Base-by-base conservation (phyloP, 1,140 invertebrate species). In the Listronotus bonariensis region DNA sequence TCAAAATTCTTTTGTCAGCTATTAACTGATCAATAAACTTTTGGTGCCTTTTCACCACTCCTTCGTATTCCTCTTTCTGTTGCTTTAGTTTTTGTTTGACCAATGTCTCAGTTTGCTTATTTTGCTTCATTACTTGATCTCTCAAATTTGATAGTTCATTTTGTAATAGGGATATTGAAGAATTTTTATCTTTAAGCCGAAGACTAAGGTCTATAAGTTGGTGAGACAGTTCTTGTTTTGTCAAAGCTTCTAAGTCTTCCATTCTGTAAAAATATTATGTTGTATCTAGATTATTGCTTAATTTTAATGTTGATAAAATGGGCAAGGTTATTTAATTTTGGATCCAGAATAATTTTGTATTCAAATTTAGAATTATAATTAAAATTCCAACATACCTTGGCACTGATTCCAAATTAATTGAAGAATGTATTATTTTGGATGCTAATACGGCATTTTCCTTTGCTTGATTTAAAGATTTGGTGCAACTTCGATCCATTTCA, bases 11-110 rank as follows among this genome's bases (percentile, higher is more conserved):
- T 70, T 90, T 90, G 66, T 90, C 89, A 9, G 81, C 79, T 2
- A 89, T 82, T 38, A 89, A 69, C 76, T 88, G 86, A 67, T 89
- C 87, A 10, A 90, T 88, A 61, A 89, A 89, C 56, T 85, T 86
- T 59, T 89, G 87, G 73, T 89, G 87, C 1, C 88, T 74, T 45
- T 84, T 83, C 7, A 89, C 80, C 6, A 85, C 81, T 2, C 75
- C 76, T 66, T 89, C 87, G 64, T 84, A 87, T 70, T 89, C 87
- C 15, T 82, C 83, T 72, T 89, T 88, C 61, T 87, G 83, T 14
- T 82, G 79, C 8, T 82, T 81, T n/a, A 87, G 43, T 64, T 75
- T 77, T 51, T 77, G 66, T 53, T 69, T 73, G 1, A 77, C 61
- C 17, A 64, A 68, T 55, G 62, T 40, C 48, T 78, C 75, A 10